These are phyloP conservation scores for Geodia barretti DNA, from an alignment of 37 sponge, comb jelly and placozoan genomes.

Conservation along the genomic window DNA sequence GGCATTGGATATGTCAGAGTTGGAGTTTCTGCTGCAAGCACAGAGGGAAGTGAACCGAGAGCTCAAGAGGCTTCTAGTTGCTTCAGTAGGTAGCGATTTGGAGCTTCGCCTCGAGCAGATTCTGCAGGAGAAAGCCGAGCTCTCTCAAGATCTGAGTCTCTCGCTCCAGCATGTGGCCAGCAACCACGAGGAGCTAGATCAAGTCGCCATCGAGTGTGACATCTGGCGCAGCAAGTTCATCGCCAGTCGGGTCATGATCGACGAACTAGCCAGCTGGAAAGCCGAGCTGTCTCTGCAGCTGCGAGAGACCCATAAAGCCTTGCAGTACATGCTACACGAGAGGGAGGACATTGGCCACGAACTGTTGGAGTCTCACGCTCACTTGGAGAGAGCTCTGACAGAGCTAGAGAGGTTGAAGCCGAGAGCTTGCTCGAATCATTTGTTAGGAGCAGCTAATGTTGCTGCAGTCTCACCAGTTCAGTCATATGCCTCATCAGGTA, in stretches of 20 bases:
- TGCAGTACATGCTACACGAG: slow-evolving; percentile 33
- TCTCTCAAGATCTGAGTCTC: slow-evolving; percentile 32
- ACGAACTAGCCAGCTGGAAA: slow-evolving; percentile 64
- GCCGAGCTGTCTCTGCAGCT: slow-evolving; percentile 25
- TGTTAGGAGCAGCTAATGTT: not conserved
- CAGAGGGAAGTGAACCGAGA: slow-evolving; percentile 58
- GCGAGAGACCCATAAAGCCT: slow-evolving; percentile 31
- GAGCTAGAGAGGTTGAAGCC: not conserved
- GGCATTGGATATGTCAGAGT: slow-evolving; percentile 1
- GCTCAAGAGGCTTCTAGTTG: slow-evolving; percentile 71
- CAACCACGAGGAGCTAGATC: slow-evolving; percentile 64
- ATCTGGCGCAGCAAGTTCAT: slow-evolving; percentile 79
- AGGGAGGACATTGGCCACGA: not conserved
- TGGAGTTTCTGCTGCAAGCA: slow-evolving; percentile 18
- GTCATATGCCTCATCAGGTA: not conserved
- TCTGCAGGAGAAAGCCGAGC: slow-evolving; percentile 49
- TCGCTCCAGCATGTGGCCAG: slow-evolving; percentile 47
- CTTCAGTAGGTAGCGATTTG: slow-evolving; percentile 71
- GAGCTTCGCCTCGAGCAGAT: slow-evolving; percentile 42
- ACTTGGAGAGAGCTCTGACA: slow-evolving; percentile 5
- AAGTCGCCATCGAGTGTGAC: slow-evolving; percentile 62
- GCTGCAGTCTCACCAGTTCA: slow-evolving; percentile 18
- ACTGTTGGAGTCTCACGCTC: not conserved
- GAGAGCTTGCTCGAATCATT: not conserved
- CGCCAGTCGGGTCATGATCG: slow-evolving; percentile 74